Conservation (phyloP, 35 echinoderm and acorn worm genomes). For the Hemicentrotus pulcherrimus region DNA sequence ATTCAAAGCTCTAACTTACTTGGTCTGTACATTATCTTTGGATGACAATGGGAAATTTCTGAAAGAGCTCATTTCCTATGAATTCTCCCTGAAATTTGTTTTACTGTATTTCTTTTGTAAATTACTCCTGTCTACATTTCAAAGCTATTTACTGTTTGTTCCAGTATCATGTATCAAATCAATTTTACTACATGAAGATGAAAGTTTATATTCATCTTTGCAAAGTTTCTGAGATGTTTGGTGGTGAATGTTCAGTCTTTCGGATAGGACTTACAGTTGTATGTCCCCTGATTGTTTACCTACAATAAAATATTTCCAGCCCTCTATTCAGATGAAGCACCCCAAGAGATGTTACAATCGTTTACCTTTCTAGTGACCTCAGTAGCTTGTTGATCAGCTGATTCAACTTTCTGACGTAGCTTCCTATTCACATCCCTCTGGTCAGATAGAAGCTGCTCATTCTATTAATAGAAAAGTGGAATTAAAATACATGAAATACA, state of each 20-base stretch:
- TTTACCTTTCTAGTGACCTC: slow-evolving; percentile 68
- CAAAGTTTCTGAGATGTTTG: not conserved
- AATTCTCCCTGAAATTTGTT: no score
- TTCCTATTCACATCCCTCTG: slow-evolving; percentile 64
- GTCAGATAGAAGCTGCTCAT: slow-evolving; percentile 56
- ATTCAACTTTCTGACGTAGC: slow-evolving; percentile 68
- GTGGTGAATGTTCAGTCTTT: no score
- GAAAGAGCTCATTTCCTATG: no score
- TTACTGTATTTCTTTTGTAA: no score
- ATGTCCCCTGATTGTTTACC: not conserved
- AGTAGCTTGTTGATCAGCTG: slow-evolving; percentile 66
- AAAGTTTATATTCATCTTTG: not conserved
- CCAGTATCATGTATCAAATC: no score
- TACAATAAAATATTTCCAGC: not conserved
- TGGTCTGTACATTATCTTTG: no score
- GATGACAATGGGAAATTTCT: no score
- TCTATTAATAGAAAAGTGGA: slow-evolving; percentile 41
- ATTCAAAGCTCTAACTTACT: no score
- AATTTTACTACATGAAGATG: no score
- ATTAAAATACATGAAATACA: not conserved
- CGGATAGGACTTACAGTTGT: not conserved
- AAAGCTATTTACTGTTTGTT: no score
- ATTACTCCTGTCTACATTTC: no score
- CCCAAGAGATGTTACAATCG: not conserved
- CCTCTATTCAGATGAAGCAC: not conserved